Conservation (phyloP, 64 coral and sea anemone species). For the Montipora capricornis region DNA sequence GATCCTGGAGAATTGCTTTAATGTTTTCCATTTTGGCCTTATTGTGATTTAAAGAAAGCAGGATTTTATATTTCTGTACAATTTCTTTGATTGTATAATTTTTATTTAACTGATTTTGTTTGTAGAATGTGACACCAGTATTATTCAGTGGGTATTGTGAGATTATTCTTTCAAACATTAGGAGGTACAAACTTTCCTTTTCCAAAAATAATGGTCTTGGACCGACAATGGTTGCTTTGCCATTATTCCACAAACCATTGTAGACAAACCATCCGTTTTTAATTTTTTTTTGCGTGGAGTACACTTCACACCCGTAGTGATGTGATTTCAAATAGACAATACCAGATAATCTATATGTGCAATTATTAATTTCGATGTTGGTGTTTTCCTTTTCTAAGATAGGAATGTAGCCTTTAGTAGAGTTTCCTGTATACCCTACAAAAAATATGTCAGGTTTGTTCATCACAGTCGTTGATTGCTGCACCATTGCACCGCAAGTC, state of each 20-base stretch:
- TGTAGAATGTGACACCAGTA: neutral
- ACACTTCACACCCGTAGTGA: slow-evolving; percentile 56
- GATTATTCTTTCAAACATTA: slow-evolving; percentile 4
- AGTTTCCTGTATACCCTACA: neutral
- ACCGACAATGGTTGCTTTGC: slow-evolving; percentile 44
- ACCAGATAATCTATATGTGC: slow-evolving; percentile 33
- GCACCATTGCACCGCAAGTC: slow-evolving; percentile 17
- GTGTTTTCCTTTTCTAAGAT: neutral
- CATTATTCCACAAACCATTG: slow-evolving; percentile 58
- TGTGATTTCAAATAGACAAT: slow-evolving; percentile 56
- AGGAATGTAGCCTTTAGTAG: neutral
- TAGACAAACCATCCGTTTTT: slow-evolving; percentile 63
- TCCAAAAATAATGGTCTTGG: slow-evolving; percentile 35
- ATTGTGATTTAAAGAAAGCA: neutral
- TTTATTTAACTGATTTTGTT: neutral
- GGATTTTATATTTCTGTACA: neutral
- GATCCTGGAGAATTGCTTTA: slow-evolving; percentile 10
- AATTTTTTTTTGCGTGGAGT: slow-evolving; percentile 17
- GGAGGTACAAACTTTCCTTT: slow-evolving; percentile 13
- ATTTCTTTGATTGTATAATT: neutral
- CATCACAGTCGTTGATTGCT: neutral
- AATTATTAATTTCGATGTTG: neutral
- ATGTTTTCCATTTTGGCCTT: slow-evolving; percentile 24
- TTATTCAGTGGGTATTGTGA: no score
- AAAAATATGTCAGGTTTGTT: slow-evolving; percentile 26